Evolutionary conservation across 2,888 invertebrate species (phyloP), one percentile per base, ranked within the genome.

Genomic region (Tortricodes alternella): DNA sequence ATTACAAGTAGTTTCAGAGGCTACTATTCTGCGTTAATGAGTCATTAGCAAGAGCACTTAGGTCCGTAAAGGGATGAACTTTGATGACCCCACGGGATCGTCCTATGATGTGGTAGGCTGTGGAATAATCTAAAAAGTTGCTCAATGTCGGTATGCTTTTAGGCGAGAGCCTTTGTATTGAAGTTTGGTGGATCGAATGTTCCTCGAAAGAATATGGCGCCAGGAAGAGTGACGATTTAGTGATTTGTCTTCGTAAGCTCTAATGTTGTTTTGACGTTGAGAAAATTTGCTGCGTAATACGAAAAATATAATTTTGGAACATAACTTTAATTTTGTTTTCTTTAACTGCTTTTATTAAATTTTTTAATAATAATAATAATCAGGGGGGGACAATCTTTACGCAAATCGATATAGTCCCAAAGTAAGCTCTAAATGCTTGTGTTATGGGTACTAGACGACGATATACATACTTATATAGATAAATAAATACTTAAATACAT

Each of bases 11-110:
- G 56, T 56, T 49, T 27, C 41, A 35, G 48, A 55, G 32, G 56
- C 50, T 56, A 50, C 49, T 56, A 44, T 56, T 56, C 44, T 56
- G 56, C 56, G 56, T 56, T 56, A 56, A 56, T 56, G 56, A 56
- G 23, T 50, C 56, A 50, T 56, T 56, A 56, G 56, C 37, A 16
- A 21, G 43, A 56, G 50, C 50, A 56, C 56, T 56, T 56, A 56
- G 56, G 56, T 56, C 35, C 44, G 56, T 44, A 44, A 35, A 50
- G 50, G 56, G 50, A 50, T 29, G 43, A 50, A 56, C 56, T 50
- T 56, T 50, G 44, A 49, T 38, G 44, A 50, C 44, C 56, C 56
- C 50, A 21, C n/a, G 56, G 56, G 50, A 50, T 35, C 24, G 21
- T n/a, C 8, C 41, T 41, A 16, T 53, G 32, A 53, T 43, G 48